Evolutionary conservation across 2,797 vertebrate genomes (phyloP), one percentile per base, ranked within the genome.

Genomic region (Erithacus rubecula): DNA sequence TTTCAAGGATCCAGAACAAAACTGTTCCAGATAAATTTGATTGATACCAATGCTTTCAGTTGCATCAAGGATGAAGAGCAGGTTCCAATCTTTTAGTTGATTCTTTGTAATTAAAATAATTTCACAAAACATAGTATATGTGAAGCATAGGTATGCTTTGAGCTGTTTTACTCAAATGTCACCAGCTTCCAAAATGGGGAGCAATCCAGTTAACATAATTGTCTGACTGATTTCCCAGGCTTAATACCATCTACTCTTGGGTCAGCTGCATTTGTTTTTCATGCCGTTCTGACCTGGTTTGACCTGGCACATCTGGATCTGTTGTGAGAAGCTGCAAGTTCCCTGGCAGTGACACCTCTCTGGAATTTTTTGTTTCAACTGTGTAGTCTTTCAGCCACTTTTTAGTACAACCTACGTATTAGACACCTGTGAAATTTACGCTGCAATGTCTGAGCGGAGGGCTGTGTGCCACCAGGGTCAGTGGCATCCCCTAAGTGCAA

Each of bases 281-380:
- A 49, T 96, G 56, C 67, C 17, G 19, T 41, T 87, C 78, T 96
- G 89, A 79, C 83, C 78, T 93, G 67, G 29, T 64, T 93, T 95
- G 81, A 96, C 74, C 87, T 95, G 86, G 52, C 60, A 53, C 59
- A 72, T 91, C 81, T 95, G 86, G 44, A 60, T 87, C 60, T 77
- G 46, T 82, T 82, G 24, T 15, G 53, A 64, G 26, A 68, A 70
- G 52, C 46, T 93, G 44, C 64, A 70, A 84, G 83, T 74, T 43
- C 19, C 12, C 18, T 84, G 81, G 64, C 56, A 67, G 36, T 0
- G 0, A 70, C 27, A 58, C 27, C 53, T 84, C 44, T 41, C 52
- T 89, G 70, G 55, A 93, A 43, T 72, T 55, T 83, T 67, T 86
- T 84, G 44, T 23, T 87, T 94, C 27, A 0, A 6, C 47, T 74